Conservation (phyloP, 2,113 vertebrate species). For the Fulica atra region DNA sequence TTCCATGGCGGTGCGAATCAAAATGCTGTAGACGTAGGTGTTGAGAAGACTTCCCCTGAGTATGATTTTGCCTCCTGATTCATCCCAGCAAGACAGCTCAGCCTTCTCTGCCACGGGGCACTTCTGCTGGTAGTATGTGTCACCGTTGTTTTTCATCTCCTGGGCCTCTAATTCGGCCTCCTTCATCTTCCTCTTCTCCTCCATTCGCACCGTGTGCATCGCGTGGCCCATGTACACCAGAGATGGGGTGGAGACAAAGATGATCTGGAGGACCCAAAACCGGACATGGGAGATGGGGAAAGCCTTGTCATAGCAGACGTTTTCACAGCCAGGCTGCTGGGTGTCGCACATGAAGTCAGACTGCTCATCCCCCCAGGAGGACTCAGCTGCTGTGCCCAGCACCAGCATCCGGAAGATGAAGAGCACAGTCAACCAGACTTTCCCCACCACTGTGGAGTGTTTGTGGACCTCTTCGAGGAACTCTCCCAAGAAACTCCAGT, state of each 20-base stretch:
- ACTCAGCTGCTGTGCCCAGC: conserved; percentile 92
- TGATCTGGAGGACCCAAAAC: conserved; percentile 97
- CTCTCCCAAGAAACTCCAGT: conserved; percentile 96
- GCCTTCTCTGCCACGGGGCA: conserved; percentile 75
- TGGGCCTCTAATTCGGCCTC: conserved; percentile 70
- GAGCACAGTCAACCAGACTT: conserved; percentile 94
- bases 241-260: conserved; percentile 95
- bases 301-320: conserved; percentile 94
- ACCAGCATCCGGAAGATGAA: conserved; percentile 99
- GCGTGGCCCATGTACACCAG: conserved; percentile 96
- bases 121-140: conserved; percentile 66
- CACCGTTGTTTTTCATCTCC: conserved; percentile 22
- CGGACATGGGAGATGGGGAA: conserved; percentile 98
- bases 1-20: conserved; percentile 92
- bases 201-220: conserved; percentile 88
- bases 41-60: conserved; percentile 88
- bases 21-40: conserved; percentile 92
- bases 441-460: conserved; percentile 94
- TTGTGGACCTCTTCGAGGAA: conserved; percentile 97
- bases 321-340: conserved; percentile 91
- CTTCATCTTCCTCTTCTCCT: conserved; percentile 84
- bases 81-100: conserved; percentile 69
- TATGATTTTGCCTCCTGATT: conserved; percentile 71
- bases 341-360: conserved; percentile 95
- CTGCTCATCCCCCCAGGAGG: conserved; percentile 96